phyloP scores from a whole-genome alignment of 2,113 vertebrate species.

The Myrmophylax atrothorax region DNA sequence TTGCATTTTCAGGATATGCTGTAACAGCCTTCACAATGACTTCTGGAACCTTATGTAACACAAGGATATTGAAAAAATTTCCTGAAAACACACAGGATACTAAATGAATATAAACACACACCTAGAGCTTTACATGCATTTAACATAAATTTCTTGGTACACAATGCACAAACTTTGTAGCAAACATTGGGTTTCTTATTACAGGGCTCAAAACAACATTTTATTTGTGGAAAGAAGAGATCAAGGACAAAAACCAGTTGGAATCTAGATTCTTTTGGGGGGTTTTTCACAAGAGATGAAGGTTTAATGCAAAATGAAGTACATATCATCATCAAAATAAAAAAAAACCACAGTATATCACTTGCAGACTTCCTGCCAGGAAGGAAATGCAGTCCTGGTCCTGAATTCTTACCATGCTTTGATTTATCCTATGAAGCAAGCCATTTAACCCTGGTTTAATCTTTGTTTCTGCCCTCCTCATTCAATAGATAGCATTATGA shows the following conservation, averaged over 20 bases:
- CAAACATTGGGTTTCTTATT: not conserved
- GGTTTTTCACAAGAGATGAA: not conserved
- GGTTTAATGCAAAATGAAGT: not conserved
- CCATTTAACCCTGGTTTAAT: not conserved
- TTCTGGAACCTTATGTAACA: constrained; percentile 87
- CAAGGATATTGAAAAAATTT: constrained; percentile 93
- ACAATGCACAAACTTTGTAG: not conserved
- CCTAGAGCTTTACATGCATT: not conserved
- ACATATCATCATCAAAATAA: not conserved
- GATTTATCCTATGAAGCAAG: not conserved
- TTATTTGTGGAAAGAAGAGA: not conserved
- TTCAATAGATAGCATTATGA: not conserved
- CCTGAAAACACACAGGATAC: constrained; percentile 73
- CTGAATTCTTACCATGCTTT: not conserved
- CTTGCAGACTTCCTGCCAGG: constrained; percentile 23
- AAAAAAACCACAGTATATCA: not conserved
- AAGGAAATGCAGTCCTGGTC: not conserved
- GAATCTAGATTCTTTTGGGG: not conserved
- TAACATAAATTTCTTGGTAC: not conserved
- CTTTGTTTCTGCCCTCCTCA: not conserved
- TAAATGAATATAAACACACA: not conserved
- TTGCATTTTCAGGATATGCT: constrained; percentile 79
- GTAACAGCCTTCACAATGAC: constrained; percentile 82
- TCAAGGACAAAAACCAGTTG: not conserved
- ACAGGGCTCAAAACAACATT: not conserved